Conservation (phyloP, 2,888 invertebrate genomes). For the Incurvaria masculella region DNA sequence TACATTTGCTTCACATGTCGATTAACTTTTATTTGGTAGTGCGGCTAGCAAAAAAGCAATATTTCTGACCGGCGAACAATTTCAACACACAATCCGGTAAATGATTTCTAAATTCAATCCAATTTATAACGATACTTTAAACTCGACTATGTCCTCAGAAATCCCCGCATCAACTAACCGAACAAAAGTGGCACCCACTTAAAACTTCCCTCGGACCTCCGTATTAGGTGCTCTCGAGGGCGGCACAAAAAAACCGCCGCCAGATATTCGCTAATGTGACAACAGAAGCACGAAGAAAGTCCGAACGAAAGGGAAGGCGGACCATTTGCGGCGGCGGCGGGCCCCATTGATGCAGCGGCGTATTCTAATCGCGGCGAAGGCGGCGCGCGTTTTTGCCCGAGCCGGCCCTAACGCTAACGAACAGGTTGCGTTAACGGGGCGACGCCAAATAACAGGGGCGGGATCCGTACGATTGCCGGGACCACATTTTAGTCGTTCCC, state of each 20-base stretch:
- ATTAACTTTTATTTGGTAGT: too few species aligned
- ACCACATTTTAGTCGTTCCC: too few species aligned
- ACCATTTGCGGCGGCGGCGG: background rate
- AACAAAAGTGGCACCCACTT: background rate
- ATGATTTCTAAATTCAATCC: too few species aligned
- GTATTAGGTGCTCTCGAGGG: background rate
- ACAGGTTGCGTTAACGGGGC: conserved; percentile 53
- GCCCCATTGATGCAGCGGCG: conserved; percentile 24
- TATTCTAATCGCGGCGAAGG: conserved; percentile 55
- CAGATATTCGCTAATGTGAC: conserved; percentile 56
- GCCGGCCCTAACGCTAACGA: conserved; percentile 44
- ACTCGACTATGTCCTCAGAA: too few species aligned
- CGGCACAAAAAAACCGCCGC: conserved; percentile 16
- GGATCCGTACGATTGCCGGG: background rate
- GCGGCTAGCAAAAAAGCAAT: too few species aligned
- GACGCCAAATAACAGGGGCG: conserved; percentile 28
- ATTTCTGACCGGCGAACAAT: too few species aligned
- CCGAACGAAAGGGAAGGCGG: conserved; percentile 22
- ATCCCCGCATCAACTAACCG: background rate
- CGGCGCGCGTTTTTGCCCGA: conserved; percentile 22
- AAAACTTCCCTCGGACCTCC: background rate
- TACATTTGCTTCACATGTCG: too few species aligned
- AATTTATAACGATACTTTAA: too few species aligned
- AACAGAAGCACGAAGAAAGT: conserved; percentile 50
- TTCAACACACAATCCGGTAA: too few species aligned